phyloP scores from a whole-genome alignment of 2,113 vertebrate species.

The Mionectes macconnelli region DNA sequence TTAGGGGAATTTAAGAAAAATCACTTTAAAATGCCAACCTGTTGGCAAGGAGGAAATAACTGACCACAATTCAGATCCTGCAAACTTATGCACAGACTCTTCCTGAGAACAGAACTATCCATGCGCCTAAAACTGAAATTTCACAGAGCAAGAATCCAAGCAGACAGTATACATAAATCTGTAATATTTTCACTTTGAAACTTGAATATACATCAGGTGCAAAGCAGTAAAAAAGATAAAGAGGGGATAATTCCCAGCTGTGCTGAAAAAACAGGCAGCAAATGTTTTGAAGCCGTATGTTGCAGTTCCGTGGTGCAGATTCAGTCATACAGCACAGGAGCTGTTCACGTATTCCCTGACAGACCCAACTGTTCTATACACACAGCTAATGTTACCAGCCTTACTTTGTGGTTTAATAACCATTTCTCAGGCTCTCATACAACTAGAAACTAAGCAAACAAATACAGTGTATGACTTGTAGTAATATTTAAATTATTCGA shows the following conservation, averaged over 20 bases:
- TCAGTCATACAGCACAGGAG: rapidly evolving
- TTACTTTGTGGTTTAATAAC: neutral
- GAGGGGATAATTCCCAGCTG: neutral
- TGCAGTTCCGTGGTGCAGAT: neutral
- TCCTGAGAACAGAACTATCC: neutral
- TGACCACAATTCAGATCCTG: neutral
- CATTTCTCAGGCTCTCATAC: neutral
- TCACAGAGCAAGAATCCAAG: neutral
- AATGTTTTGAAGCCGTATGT: neutral
- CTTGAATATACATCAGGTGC: neutral
- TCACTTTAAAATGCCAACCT: neutral
- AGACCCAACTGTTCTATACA: neutral
- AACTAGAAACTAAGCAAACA: neutral
- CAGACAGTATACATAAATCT: neutral
- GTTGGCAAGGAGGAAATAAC: neutral
- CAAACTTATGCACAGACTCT: neutral
- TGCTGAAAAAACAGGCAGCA: neutral
- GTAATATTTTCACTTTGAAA: neutral
- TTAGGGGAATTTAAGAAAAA: neutral
- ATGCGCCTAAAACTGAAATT: neutral
- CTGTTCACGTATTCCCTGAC: neutral
- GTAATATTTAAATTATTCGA: neutral
- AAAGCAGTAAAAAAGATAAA: neutral
- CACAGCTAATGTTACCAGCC: neutral
- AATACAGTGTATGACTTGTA: neutral